Evolutionary conservation across 2,797 vertebrate genomes (phyloP).

Genomic region (Phylloscopus collybita): DNA sequence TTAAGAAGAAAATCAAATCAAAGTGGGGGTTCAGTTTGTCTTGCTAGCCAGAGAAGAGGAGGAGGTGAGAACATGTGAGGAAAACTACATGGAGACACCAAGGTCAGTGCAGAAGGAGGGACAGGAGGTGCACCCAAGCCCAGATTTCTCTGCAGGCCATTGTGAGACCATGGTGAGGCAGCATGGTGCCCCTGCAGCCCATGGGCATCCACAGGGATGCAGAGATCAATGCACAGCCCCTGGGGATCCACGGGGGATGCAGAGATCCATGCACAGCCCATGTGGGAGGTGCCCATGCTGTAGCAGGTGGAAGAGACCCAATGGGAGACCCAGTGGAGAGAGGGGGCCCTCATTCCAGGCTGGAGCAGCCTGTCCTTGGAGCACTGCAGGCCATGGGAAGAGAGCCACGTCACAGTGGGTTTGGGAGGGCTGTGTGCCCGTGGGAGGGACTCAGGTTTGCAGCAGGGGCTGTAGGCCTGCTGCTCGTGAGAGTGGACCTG

Average conservation of each 20-base stretch:
- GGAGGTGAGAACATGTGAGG: not conserved
- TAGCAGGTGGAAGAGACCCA: no score
- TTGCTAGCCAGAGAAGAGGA: not conserved
- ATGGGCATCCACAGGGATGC: rapidly evolving
- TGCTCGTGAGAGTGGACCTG: rapidly evolving
- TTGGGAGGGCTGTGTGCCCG: no score
- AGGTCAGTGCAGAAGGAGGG: not conserved
- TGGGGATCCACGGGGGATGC: not conserved
- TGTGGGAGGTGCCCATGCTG: rapidly evolving
- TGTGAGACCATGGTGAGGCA: not conserved
- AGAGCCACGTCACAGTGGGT: rapidly evolving
- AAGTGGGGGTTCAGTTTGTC: not conserved
- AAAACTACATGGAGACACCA: not conserved
- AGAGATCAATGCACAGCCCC: not conserved
- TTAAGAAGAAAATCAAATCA: not conserved
- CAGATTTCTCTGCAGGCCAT: not conserved
- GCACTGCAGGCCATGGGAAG: rapidly evolving
- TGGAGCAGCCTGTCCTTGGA: not conserved
- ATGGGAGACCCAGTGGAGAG: not conserved
- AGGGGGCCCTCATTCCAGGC: no score
- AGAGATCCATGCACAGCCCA: not conserved
- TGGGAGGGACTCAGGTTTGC: no score
- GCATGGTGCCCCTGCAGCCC: no score
- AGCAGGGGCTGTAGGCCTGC: rapidly evolving
- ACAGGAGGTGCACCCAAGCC: rapidly evolving